phyloP scores from a whole-genome alignment of 1,140 invertebrate species.

The Condylostylus longicornis region DNA sequence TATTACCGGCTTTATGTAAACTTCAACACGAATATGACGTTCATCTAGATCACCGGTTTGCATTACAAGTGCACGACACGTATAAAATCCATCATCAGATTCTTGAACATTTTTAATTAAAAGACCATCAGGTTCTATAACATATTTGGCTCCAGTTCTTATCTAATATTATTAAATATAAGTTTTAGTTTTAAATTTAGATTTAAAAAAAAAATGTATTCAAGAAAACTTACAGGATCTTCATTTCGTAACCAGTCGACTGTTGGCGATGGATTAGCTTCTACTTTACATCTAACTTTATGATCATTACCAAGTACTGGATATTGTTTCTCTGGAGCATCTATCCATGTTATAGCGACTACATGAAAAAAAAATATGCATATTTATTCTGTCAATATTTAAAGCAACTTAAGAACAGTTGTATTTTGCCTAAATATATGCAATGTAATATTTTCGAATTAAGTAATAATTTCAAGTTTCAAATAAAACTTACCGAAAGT shows the following conservation, averaged over 20 bases:
- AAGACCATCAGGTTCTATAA: slow-evolving; percentile 59
- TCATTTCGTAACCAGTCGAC: slow-evolving; percentile 74
- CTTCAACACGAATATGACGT: slow-evolving; percentile 62
- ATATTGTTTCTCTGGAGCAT: slow-evolving; percentile 71
- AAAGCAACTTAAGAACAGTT: neutral
- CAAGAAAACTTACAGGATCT: slow-evolving; percentile 35
- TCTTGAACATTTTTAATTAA: slow-evolving; percentile 62
- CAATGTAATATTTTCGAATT: too few relatives aligned
- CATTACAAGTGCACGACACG: slow-evolving; percentile 64
- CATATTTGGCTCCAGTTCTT: slow-evolving; percentile 48
- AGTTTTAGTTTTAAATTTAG: neutral
- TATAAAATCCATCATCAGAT: slow-evolving; percentile 70
- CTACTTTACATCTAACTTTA: slow-evolving; percentile 67
- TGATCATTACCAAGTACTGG: slow-evolving; percentile 61
- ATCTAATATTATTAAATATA: slow-evolving; percentile 30
- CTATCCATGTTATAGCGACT: slow-evolving; percentile 72
- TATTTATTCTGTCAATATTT: neutral
- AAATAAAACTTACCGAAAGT: slow-evolving; percentile 49
- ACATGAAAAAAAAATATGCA: slow-evolving; percentile 7
- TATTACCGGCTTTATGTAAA: slow-evolving; percentile 62
- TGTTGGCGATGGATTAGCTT: slow-evolving; percentile 63
- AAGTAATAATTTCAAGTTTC: slow-evolving; percentile 10
- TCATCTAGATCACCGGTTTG: slow-evolving; percentile 61
- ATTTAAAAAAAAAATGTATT: neutral
- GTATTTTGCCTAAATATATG: too few relatives aligned